Evolutionary conservation across 2,888 invertebrate genomes (phyloP), one percentile per base, ranked within the genome.

Genomic region (Salpingus planirostris): DNA sequence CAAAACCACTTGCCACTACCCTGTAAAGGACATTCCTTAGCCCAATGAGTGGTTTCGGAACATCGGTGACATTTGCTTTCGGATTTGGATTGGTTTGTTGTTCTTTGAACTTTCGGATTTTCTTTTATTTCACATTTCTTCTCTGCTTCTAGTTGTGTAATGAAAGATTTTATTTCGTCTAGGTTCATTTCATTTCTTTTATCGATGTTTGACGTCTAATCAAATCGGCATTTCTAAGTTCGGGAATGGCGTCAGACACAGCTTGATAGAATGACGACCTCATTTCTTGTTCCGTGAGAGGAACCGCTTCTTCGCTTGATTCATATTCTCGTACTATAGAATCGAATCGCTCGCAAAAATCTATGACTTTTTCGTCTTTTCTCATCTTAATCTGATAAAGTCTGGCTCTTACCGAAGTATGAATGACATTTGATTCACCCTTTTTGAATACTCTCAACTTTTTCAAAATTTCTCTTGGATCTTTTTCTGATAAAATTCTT

Each of bases 321-420:
- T 31, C 36, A 22, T 36, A 36, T 18, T 36, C 31, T 3, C 28
- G 24, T 12, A 36, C 28, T 23, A 27, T 36, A 7, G 29, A 25
- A 10, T 36, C 28, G 11, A 36, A 36, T 18, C 31, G 8, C 24
- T 27, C 33, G 15, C 33, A 33, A 13, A 33, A 33, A 22, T 33
- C 33, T 12, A 33, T 22, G 2, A 33, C 33, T 33, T 14, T 33
- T 22, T 33, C 29, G 2, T 29, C 18, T 23, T 23, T 21, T 8
- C 12, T 13, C 21, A 32, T 32, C 11, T 33, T 29, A n/a, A 29
- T 29, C 24, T 33, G 33, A 14, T 33, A 33, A 5, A 29, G 11
- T 14, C 33, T 11, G 6, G 29, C 29, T 12, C 29, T 21, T 3
- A 33, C 33, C 15, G 29, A 33, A n/a, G n/a, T 11, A 29, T 33